Evolutionary conservation across 1,140 invertebrate genomes (phyloP).

Genomic region (Zaprionus davidi): DNA sequence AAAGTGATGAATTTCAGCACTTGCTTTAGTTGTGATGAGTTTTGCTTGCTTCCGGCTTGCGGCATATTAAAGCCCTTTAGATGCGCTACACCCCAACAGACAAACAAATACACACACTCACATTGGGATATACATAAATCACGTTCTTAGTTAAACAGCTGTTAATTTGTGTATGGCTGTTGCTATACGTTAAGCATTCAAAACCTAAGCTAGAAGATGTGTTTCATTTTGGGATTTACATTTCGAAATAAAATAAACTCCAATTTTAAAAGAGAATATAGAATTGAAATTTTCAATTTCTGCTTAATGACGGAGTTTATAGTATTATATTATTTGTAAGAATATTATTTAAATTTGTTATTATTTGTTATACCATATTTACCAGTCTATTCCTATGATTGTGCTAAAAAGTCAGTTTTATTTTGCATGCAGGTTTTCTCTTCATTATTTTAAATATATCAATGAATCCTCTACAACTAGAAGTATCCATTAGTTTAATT

Average conservation of each 20-base stretch:
- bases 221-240: neutral
- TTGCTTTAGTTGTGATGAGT: conserved; percentile 41
- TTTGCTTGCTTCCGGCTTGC: conserved; percentile 16
- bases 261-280: too few species aligned
- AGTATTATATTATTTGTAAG: too few species aligned
- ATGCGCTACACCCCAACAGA: neutral
- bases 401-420: too few species aligned
- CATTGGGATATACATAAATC: neutral
- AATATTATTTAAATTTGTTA: too few species aligned
- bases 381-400: too few species aligned
- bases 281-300: too few species aligned
- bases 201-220: neutral
- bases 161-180: conserved; percentile 12
- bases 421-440: neutral
- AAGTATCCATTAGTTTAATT: neutral
- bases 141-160: conserved; percentile 4
- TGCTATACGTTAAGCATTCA: neutral
- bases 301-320: too few species aligned
- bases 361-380: too few species aligned
- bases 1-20: conserved; percentile 74
- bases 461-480: neutral
- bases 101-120: neutral
- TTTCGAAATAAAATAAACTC: too few species aligned
- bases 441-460: neutral
- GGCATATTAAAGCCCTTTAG: conserved; percentile 19